Base-by-base conservation (phyloP, 2,888 invertebrate genomes). In the Rotaria macrura region DNA sequence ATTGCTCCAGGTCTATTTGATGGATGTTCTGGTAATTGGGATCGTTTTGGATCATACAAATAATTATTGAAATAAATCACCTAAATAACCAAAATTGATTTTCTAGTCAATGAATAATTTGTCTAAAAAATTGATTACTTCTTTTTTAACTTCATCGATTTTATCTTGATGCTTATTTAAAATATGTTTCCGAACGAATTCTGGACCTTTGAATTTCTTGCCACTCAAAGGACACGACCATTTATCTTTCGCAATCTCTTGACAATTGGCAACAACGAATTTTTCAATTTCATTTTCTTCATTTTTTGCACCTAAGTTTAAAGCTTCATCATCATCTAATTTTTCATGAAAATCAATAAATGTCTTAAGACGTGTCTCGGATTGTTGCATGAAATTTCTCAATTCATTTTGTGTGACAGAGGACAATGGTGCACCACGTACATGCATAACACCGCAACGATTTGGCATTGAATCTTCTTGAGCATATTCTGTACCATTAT, bases 401-500 rank as follows among this genome's bases (percentile, higher is more conserved):
- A 92, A 91, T 91, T 89, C 25, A 89, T 86, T 92, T 92, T 87
- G 89, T 89, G 84, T 90, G 90, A 17, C 91, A 90, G 85, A 91
- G 89, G 92, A 95, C 96, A 85, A 94, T 94, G 17, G 94, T 17
- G 65, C 12, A 40, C 47, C 84, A 29, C 99, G 93, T 0, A 96
- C 96, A 90, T 99, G 99, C 93, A 99, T 95, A 88, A 99, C 96
- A 23, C 98, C 98, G 91, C 98, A 97, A 57, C 97, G 93, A 91
- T 99, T 98, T 0, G 99, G 99, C 99, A 99, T 99, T 91, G 97
- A 97, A 90, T 99, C 99, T 91, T 99, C 99, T 89, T 97, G 96
- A 0, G 97, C 96, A 92, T 99, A 99, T 90, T 99, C 98, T 89
- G 96, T 96, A 90, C 96, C 96, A 92, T 97, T 97, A 92, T 99